phyloP scores from a whole-genome alignment of 2,113 vertebrate species.

The Chloropsis hardwickii region DNA sequence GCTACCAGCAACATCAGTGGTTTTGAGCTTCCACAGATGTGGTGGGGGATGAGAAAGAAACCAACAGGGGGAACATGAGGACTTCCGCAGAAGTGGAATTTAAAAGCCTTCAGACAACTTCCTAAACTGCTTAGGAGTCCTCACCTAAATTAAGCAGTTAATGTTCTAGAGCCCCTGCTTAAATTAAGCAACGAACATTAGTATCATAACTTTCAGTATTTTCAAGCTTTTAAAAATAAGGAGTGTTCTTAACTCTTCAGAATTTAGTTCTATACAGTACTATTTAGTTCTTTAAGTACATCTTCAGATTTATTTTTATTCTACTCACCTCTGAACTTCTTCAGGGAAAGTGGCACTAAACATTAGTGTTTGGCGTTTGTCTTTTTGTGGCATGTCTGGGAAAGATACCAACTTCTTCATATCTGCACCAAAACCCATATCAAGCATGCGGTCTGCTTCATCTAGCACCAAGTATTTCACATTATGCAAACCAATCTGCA shows the following conservation, averaged over 20 bases:
- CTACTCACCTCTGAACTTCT: slow-evolving; percentile 85
- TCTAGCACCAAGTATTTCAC: slow-evolving; percentile 89
- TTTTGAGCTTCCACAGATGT: neutral
- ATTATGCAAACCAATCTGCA: slow-evolving; percentile 82
- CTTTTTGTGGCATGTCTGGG: slow-evolving; percentile 86
- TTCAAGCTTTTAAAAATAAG: neutral
- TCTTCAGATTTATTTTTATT: neutral
- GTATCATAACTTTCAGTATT: neutral
- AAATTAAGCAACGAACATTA: neutral
- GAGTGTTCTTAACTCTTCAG: neutral
- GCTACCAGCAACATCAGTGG: neutral
- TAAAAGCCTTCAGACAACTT: neutral
- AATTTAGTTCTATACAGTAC: neutral
- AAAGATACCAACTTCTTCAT: slow-evolving; percentile 83
- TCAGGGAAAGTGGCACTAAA: slow-evolving; percentile 95
- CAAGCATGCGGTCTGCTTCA: slow-evolving; percentile 95
- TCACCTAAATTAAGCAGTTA: neutral
- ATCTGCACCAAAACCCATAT: slow-evolving; percentile 92
- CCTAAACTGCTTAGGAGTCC: rapidly evolving
- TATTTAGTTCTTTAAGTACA: neutral
- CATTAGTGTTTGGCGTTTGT: slow-evolving; percentile 89
- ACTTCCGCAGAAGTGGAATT: neutral
- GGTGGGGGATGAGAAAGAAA: neutral
- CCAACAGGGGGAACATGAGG: neutral
- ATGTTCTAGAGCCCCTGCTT: neutral